phyloP scores from a whole-genome alignment of 2,113 vertebrate species.

The Lamprotornis superbus region DNA sequence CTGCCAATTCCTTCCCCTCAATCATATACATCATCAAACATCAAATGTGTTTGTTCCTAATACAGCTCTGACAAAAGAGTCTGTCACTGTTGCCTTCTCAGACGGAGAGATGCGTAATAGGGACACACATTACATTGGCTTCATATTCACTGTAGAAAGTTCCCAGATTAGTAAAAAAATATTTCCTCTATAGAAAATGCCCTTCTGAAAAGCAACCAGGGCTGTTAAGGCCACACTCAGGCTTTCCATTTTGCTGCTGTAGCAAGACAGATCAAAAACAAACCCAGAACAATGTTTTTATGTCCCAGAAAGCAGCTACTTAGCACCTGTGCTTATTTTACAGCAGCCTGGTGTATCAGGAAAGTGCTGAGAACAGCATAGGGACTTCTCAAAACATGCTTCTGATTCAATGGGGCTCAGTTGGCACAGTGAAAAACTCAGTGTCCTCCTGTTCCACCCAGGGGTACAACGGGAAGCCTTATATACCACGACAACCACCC shows the following conservation, averaged over 20 bases:
- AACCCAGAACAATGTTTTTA: constrained; percentile 15
- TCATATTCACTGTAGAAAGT: constrained; percentile 56
- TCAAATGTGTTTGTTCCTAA: neutral
- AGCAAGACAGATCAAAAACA: constrained; percentile 48
- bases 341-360: constrained; percentile 42
- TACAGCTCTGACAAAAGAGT: neutral
- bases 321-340: constrained; percentile 58
- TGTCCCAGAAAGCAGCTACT: constrained; percentile 53
- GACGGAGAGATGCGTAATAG: constrained; percentile 23
- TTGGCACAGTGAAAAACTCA: constrained; percentile 67
- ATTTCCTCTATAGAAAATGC: constrained; percentile 73
- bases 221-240: constrained; percentile 70
- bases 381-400: constrained; percentile 21
- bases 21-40: constrained; percentile 25
- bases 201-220: constrained; percentile 70
- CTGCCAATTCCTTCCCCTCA: constrained; percentile 21
- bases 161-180: constrained; percentile 69
- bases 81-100: constrained; percentile 23
- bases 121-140: constrained; percentile 45
- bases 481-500: neutral
- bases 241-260: constrained; percentile 46
- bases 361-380: constrained; percentile 38
- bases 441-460: neutral
- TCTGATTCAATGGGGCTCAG: constrained; percentile 26
- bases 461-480: neutral